Conservation (phyloP, 2,888 invertebrate genomes). For the Lissocephala sabroskyi region DNA sequence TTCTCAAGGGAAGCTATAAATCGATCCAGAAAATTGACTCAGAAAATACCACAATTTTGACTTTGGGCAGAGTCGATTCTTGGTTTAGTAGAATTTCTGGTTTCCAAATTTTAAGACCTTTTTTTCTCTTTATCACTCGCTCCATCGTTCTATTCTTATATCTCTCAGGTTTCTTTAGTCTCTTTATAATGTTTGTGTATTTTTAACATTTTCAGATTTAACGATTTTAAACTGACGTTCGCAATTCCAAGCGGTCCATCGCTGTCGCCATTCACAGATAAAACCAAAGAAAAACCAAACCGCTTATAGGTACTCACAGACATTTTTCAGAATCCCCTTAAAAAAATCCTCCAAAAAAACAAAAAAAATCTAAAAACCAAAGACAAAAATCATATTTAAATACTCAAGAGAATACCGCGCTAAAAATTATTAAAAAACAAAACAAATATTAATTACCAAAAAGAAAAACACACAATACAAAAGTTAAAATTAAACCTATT, state of each 20-base stretch:
- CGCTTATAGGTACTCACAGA: neutral
- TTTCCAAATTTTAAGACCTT: too few species aligned
- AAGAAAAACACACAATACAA: slow-evolving; percentile 5
- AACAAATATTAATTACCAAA: slow-evolving; percentile 15
- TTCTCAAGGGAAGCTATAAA: too few species aligned
- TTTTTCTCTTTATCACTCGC: too few species aligned
- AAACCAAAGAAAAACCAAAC: neutral
- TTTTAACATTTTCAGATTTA: slow-evolving; percentile 47
- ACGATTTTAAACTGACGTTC: slow-evolving; percentile 43
- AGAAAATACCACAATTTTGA: too few species aligned
- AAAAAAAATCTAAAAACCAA: slow-evolving; percentile 24
- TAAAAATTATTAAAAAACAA: slow-evolving; percentile 7
- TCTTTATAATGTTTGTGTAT: too few species aligned
- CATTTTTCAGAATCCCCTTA: too few species aligned
- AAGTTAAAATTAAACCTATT: slow-evolving; percentile 3
- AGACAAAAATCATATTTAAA: neutral
- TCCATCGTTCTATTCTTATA: too few species aligned
- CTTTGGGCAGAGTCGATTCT: too few species aligned
- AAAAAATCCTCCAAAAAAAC: slow-evolving; percentile 24
- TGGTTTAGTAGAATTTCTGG: too few species aligned
- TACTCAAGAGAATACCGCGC: neutral
- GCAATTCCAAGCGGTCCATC: slow-evolving; percentile 1
- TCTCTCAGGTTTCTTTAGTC: too few species aligned
- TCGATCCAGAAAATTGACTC: too few species aligned
- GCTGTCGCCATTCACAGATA: neutral